Evolutionary conservation across 2,113 vertebrate genomes (phyloP).

Genomic region (Chelonoidis abingdonii): DNA sequence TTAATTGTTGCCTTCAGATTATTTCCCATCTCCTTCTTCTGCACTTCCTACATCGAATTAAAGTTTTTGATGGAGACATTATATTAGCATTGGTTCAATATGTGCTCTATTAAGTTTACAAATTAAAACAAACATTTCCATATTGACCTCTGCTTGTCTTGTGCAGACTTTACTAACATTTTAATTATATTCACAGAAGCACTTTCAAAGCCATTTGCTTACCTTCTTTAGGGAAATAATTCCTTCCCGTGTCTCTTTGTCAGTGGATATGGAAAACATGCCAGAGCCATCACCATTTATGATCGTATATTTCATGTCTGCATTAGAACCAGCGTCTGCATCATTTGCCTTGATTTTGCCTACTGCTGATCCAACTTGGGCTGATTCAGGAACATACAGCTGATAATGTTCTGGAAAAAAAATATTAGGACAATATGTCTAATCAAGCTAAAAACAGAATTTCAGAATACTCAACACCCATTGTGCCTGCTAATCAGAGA

Average conservation of each 20-base stretch:
- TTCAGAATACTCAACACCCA: neutral
- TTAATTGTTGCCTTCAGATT: neutral
- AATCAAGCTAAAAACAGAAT: neutral
- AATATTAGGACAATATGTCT: neutral
- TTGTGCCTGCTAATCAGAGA: neutral
- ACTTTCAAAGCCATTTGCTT: slow-evolving; percentile 15
- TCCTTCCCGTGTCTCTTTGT: slow-evolving; percentile 94
- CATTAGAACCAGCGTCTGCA: slow-evolving; percentile 92
- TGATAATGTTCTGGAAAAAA: slow-evolving; percentile 92
- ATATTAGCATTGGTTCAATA: neutral
- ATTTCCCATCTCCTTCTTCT: neutral
- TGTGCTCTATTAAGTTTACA: neutral
- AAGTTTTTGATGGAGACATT: neutral
- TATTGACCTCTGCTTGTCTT: neutral
- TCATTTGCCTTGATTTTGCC: slow-evolving; percentile 98
- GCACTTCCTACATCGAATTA: neutral
- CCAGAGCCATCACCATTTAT: slow-evolving; percentile 92
- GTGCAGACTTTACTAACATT: neutral
- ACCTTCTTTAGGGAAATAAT: slow-evolving; percentile 95
- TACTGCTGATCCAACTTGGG: slow-evolving; percentile 93
- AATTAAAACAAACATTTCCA: neutral
- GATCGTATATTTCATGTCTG: slow-evolving; percentile 96
- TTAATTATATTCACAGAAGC: neutral
- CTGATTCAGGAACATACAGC: slow-evolving; percentile 95
- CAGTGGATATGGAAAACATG: slow-evolving; percentile 91